phyloP scores from a whole-genome alignment of 2,888 invertebrate genomes.

The Yponomeuta cagnagella region DNA sequence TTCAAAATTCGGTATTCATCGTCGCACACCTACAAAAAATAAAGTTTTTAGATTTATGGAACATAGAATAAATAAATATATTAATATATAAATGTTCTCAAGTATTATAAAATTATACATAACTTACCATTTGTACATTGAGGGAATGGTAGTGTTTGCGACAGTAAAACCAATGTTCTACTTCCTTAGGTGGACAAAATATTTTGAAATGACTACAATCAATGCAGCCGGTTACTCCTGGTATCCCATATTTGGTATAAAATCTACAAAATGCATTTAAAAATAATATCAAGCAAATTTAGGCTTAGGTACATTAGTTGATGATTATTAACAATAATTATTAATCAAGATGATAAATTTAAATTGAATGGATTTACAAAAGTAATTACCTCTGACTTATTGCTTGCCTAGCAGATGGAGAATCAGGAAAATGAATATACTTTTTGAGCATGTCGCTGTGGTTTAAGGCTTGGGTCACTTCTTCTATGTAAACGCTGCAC shows the following conservation, averaged over 20 bases:
- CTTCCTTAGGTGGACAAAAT: conserved; percentile 3
- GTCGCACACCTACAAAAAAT: too few relatives aligned
- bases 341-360: background rate
- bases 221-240: conserved; percentile 20
- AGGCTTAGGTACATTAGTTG: background rate
- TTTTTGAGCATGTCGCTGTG: background rate
- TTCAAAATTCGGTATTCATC: too few relatives aligned
- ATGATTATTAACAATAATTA: too few relatives aligned
- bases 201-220: conserved; percentile 18
- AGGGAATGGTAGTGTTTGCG: too few relatives aligned
- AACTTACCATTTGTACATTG: too few relatives aligned
- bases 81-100: too few relatives aligned
- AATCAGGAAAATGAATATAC: background rate
- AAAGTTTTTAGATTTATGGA: too few relatives aligned
- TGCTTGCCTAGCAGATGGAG: background rate
- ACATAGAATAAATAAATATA: too few relatives aligned
- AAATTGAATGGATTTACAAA: background rate
- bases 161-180: background rate
- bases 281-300: background rate
- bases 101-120: too few relatives aligned
- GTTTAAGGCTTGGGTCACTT: background rate
- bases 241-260: conserved; percentile 18
- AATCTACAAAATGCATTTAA: conserved; percentile 9
- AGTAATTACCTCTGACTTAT: background rate
- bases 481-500: conserved; percentile 23